Base-by-base conservation (phyloP, 2,113 vertebrate genomes). In the Hypocryptadius cinnamomeus region DNA sequence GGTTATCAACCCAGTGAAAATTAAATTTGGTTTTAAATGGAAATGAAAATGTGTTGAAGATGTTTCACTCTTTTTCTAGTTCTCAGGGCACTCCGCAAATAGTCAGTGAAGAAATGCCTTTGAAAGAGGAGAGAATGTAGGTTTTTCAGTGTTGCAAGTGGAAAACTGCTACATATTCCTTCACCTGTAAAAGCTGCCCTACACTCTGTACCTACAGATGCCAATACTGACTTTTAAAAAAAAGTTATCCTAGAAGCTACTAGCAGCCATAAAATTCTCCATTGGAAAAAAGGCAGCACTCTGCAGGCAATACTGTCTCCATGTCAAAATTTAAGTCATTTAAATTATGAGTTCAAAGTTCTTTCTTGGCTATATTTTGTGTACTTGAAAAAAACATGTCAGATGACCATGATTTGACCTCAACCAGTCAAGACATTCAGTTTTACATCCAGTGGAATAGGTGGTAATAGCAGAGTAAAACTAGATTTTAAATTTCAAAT, bases 401-500 rank as follows among this genome's bases (percentile, higher is more conserved):
- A 73, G 13, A 79, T 87, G 53, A 72, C 45, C 37, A 37, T 20
- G 10, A 89, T 82, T 30, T 86, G 31, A 70, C 44, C 63, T 72
- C 45, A 88, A 11, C 16, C 3, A 2, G 27, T 31, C 27, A 80
- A 60, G 53, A 85, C 45, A 65, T 22, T 76, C 37, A 50, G 24
- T 40, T 76, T 87, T 50, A 66, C 14, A 63, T 72, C 25, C 30
- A n/a, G 73, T 14, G 35, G 65, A 68, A 63, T 61, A 71, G 48
- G 90, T 50, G 44, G 54, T 35, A 89, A 78, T 2, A 93, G 71
- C 28, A 80, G 33, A 70, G 33, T 35, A 72, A 63, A 92, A 92
- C 45, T 45, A 51, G 59, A 91, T 92, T 76, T 69, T 93, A 93
- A 66, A 92, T 81, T 91, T 76, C 76, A 19, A 85, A 85, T 83